Conservation (phyloP, 2,113 vertebrate species). For the Myotis lucifugus region DNA sequence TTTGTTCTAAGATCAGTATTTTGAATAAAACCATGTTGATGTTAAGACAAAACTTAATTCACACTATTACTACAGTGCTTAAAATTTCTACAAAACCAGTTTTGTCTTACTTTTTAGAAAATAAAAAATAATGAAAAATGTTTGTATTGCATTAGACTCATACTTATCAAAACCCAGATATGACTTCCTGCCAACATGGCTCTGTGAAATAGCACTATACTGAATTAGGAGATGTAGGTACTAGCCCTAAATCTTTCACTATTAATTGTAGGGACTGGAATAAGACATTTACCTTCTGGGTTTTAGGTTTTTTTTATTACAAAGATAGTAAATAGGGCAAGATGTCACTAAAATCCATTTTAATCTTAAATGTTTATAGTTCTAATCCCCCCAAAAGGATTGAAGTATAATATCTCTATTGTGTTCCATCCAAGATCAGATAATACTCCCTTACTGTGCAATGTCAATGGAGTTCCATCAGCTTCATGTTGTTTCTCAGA, state of each 20-base stretch:
- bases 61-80: not conserved
- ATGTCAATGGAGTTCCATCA: not conserved
- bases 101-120: constrained; percentile 37
- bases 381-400: not conserved
- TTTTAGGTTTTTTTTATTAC: not conserved
- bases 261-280: not conserved
- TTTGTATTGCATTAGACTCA: not conserved
- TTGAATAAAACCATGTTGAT: constrained; percentile 48
- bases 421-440: not conserved
- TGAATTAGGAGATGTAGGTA: not conserved
- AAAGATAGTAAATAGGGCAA: not conserved
- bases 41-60: constrained; percentile 16
- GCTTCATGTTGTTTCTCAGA: not conserved
- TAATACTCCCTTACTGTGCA: not conserved
- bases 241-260: not conserved
- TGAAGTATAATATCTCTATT: not conserved
- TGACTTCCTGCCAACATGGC: not conserved
- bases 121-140: not conserved
- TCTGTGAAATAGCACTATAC: not conserved
- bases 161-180: not conserved
- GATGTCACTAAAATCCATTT: not conserved
- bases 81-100: constrained; percentile 11
- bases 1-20: constrained; percentile 47
- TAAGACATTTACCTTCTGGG: not conserved
- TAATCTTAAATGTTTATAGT: not conserved